A percentile compares a stretch with the other conserved stretches of the same genome.
These are phyloP conservation scores for Cryptoblepharus egeriae DNA, from an alignment of 2,797 vertebrate species.

Conservation along the genomic window DNA sequence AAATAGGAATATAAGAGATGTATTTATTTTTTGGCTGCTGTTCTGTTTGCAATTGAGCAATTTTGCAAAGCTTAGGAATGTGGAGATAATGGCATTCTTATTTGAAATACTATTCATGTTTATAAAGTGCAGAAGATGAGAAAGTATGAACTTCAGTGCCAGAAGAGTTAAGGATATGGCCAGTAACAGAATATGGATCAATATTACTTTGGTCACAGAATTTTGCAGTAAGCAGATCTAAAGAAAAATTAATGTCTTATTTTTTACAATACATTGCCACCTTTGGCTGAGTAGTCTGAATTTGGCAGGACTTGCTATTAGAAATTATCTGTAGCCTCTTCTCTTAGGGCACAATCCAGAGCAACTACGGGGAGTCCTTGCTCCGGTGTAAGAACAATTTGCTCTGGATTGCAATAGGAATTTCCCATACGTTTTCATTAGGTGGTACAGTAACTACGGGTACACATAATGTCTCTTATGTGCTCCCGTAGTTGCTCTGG, in stretches of 20 bases:
- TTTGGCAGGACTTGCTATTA: constrained; percentile 59
- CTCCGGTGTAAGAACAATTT: too few species aligned
- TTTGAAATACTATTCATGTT: constrained; percentile 42
- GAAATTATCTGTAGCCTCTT: constrained; percentile 57
- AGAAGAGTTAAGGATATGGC: constrained; percentile 17
- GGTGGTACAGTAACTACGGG: too few species aligned
- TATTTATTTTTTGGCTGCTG: constrained; percentile 58
- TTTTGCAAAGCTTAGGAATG: constrained; percentile 48
- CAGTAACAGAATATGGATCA: constrained; percentile 13
- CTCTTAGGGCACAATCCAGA: constrained; percentile 60
- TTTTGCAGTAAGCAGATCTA: constrained; percentile 2
- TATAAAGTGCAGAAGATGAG: constrained; percentile 15
- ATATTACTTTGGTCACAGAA: neutral
- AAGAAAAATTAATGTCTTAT: constrained; percentile 10
- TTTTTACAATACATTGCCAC: constrained; percentile 15
- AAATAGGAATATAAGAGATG: constrained; percentile 58
- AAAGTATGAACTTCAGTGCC: constrained; percentile 1
- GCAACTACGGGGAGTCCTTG: too few species aligned
- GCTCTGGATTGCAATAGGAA: too few species aligned
- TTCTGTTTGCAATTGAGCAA: constrained; percentile 57
- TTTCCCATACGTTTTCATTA: too few species aligned
- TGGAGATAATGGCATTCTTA: constrained; percentile 12
- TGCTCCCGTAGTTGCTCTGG: too few species aligned
- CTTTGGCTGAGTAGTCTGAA: constrained; percentile 38
- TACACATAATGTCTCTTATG: too few species aligned